Conservation (phyloP, 2,113 vertebrate species). For the Rhinoderma darwinii region DNA sequence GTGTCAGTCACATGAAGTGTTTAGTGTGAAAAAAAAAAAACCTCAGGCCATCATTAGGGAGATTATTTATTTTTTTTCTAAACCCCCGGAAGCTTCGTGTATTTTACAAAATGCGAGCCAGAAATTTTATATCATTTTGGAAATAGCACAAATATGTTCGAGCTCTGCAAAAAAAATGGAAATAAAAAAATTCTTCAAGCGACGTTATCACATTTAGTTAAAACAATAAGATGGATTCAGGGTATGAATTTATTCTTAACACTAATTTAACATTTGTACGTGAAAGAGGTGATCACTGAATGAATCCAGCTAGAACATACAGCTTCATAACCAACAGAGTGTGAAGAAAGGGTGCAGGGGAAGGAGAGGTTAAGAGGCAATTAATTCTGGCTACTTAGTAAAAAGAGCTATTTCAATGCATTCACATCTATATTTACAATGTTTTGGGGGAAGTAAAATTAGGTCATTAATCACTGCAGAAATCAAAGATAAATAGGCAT, state of each 20-base stretch:
- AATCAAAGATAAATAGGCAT: conserved; percentile 54
- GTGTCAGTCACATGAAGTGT: conserved; percentile 8
- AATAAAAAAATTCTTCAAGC: conserved; percentile 59
- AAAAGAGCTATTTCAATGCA: conserved; percentile 60
- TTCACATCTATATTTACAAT: conserved; percentile 59
- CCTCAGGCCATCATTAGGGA: conserved; percentile 47
- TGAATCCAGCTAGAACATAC: conserved; percentile 62
- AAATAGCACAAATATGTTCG: conserved; percentile 27
- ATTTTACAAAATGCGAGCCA: conserved; percentile 26
- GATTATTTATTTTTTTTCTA: background rate
- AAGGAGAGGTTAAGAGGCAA: conserved; percentile 65
- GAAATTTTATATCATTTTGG: conserved; percentile 1
- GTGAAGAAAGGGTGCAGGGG: conserved; percentile 52
- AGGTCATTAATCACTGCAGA: conserved; percentile 58
- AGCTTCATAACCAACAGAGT: conserved; percentile 64
- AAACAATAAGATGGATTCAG: conserved; percentile 65
- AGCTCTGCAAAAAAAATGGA: background rate
- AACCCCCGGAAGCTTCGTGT: background rate
- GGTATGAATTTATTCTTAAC: conserved; percentile 66
- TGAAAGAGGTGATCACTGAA: conserved; percentile 58
- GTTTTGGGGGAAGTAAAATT: conserved; percentile 58
- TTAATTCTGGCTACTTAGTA: conserved; percentile 66
- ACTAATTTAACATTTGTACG: conserved; percentile 66
- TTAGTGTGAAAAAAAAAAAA: conserved; percentile 35
- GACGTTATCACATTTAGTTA: conserved; percentile 64